Evolutionary conservation across 2,797 vertebrate genomes (phyloP).

Genomic region (Triplophysa yarkandensis): DNA sequence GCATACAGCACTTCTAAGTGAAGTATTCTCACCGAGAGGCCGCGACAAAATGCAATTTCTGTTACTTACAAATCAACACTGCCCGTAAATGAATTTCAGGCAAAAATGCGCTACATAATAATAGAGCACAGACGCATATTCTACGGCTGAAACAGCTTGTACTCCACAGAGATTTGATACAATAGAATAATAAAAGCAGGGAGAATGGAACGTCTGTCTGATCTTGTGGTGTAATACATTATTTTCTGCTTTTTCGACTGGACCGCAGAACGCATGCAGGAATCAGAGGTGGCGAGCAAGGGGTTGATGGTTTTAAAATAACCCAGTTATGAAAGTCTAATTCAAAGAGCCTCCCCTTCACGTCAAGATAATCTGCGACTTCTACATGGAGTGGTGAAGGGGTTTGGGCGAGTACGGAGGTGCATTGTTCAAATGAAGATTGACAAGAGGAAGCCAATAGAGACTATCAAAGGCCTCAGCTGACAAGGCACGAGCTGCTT

Average conservation of each 20-base stretch:
- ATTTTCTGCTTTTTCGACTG: conserved; percentile 26
- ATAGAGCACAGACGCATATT: background rate
- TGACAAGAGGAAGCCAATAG: conserved; percentile 57
- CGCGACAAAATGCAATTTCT: conserved; percentile 10
- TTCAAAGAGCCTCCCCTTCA: conserved; percentile 50
- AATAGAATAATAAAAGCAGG: conserved; percentile 40
- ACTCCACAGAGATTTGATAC: conserved; percentile 36
- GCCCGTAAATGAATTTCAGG: conserved; percentile 8
- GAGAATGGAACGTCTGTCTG: conserved; percentile 40
- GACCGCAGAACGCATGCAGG: conserved; percentile 12
- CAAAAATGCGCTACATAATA: conserved; percentile 11
- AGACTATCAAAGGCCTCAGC: conserved; percentile 59
- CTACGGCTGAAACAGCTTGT: conserved; percentile 15
- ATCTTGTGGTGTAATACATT: conserved; percentile 39
- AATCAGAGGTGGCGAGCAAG: conserved; percentile 39
- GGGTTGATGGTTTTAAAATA: conserved; percentile 52
- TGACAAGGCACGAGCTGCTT: conserved; percentile 55
- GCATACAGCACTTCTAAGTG: conserved; percentile 14
- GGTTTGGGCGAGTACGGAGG: conserved; percentile 20
- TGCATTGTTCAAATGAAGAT: conserved; percentile 57
- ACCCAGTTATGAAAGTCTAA: conserved; percentile 55
- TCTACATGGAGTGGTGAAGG: conserved; percentile 14
- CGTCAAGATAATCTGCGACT: conserved; percentile 51
- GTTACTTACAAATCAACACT: conserved; percentile 31
- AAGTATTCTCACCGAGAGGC: background rate